A percentile compares a stretch with the other conserved stretches of the same genome.
These are phyloP conservation scores for Athrips mouffetella DNA, from an alignment of 2,888 invertebrate species.

Conservation along the genomic window DNA sequence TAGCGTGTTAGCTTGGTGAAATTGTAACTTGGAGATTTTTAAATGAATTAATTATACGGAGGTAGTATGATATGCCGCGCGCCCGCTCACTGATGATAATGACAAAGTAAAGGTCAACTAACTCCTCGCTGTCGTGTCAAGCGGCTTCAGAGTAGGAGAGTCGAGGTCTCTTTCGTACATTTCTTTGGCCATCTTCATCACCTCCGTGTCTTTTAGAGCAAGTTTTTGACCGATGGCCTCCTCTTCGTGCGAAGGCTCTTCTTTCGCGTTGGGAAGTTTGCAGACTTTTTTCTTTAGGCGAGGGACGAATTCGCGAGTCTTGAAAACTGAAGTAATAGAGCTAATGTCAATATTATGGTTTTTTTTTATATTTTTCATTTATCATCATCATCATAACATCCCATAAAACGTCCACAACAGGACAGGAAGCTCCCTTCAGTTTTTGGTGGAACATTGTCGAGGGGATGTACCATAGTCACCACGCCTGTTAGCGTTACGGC, in stretches of 20 bases:
- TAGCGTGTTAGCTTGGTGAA: too few species aligned
- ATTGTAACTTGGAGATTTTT: too few species aligned
- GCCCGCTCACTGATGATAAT: too few species aligned
- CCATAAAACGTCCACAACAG: background rate
- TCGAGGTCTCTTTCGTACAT: conserved; percentile 56
- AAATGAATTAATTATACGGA: too few species aligned
- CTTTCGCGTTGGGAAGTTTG: conserved; percentile 33
- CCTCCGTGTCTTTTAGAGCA: conserved; percentile 66
- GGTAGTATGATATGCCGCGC: too few species aligned
- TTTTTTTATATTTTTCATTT: background rate
- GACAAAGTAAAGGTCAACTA: conserved; percentile 34
- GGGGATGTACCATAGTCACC: too few species aligned
- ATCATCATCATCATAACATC: background rate
- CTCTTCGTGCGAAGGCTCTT: conserved; percentile 21
- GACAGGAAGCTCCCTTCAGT: too few species aligned
- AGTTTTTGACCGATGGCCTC: conserved; percentile 37
- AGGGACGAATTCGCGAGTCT: conserved; percentile 57
- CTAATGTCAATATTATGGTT: background rate
- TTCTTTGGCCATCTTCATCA: conserved; percentile 61
- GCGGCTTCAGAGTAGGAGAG: conserved; percentile 53
- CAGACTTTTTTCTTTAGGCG: conserved; percentile 54
- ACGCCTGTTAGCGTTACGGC: too few species aligned
- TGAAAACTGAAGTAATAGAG: conserved; percentile 47
- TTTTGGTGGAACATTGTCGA: too few species aligned
- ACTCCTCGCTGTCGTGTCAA: conserved; percentile 59